These are phyloP conservation scores for Ceriagrion tenellum DNA, from an alignment of 2,888 invertebrate genomes.

Conservation along the genomic window DNA sequence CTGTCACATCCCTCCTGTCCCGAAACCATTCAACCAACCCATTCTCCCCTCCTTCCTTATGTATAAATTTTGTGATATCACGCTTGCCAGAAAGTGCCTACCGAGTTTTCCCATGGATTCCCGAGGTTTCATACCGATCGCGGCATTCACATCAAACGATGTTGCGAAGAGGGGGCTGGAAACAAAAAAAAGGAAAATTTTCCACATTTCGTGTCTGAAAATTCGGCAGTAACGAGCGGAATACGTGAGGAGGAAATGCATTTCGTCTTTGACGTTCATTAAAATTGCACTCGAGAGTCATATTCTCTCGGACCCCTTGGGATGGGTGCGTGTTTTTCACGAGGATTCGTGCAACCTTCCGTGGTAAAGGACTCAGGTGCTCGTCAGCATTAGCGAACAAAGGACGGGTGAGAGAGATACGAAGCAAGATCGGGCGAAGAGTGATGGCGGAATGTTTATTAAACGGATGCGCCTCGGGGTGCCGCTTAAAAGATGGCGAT, in stretches of 20 bases:
- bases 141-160: neutral
- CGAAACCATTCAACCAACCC: neutral
- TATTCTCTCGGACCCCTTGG: neutral
- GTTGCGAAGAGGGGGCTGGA: neutral
- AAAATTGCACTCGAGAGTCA: neutral
- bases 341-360: neutral
- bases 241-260: neutral
- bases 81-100: neutral
- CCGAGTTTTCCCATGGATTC: neutral
- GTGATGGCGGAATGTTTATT: too few species aligned
- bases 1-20: neutral
- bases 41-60: neutral
- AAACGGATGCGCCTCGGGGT: too few species aligned
- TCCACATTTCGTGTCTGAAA: neutral
- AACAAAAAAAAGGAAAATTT: neutral
- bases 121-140: neutral
- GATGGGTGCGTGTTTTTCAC: neutral
- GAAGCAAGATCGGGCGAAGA: neutral
- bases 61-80: constrained; percentile 23
- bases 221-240: neutral
- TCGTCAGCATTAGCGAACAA: neutral
- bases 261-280: neutral
- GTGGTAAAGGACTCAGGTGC: neutral
- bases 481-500: too few species aligned
- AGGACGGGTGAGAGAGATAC: neutral